Evolutionary conservation across 2,797 vertebrate species (phyloP), one percentile per base, ranked within the genome.

Genomic region (Sebastes reedi): DNA sequence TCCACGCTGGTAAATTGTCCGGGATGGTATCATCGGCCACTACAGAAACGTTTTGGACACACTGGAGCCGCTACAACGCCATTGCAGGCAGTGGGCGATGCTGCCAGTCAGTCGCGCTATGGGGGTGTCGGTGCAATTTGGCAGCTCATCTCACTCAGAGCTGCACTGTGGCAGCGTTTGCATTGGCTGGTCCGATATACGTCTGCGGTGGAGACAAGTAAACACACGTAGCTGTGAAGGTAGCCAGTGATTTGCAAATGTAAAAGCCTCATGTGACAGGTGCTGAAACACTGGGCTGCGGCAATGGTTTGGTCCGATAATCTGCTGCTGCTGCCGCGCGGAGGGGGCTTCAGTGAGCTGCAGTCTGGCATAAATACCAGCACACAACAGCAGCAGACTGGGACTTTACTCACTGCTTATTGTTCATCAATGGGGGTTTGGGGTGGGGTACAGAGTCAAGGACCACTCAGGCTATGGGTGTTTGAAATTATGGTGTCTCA

Each of bases 221-320:
- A 60, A 67, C 69, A 16, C 1, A 3, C 71, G 34, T 11, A 24
- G 72, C 71, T 25, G 66, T 3, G 2, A 39, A 1, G 68, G 50
- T 25, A 22, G 52, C 25, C 60, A 64, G 36, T 0, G 75, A 34
- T 86, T 72, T 36, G 66, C 29, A 13, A 68, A 50, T 32, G 75
- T 24, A 25, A 59, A 59, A 59, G 70, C 80, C 81, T 87, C 89
- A 81, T 91, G 91, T 95, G 95, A 95, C 94, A 96, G 93, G 93
- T 95, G 93, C 83, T 86, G 67, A 81, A 46, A 93, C 92, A 92
- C 92, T 85, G 72, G 88, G 89, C 88, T 81, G 87, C 89, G 58
- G 67, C 70, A 94, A 94, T 95, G 96, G 95, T 96, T 96, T 72
- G 89, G 88, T 95, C 96, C 95, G 89, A 75, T 95, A 93, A 96